phyloP scores from a whole-genome alignment of 2,888 invertebrate genomes.

The Cantharis nigra region DNA sequence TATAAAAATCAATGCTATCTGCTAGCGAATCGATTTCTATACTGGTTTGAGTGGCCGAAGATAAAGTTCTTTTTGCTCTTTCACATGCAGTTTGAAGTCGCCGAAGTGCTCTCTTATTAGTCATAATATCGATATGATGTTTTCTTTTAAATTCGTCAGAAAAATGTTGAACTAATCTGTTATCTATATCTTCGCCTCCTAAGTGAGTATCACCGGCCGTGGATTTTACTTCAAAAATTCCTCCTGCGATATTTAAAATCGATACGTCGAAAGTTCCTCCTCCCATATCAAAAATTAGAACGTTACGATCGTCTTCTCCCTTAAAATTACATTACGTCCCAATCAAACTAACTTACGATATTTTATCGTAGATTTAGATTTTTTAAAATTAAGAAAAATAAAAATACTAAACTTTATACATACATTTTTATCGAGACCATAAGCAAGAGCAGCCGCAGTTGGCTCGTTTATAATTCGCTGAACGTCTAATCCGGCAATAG shows the following conservation, averaged over 20 bases:
- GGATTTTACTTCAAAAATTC: slow-evolving; percentile 65
- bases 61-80: slow-evolving; percentile 65
- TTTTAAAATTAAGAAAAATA: neutral
- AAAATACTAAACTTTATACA: neutral
- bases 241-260: slow-evolving; percentile 69
- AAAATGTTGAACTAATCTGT: slow-evolving; percentile 60
- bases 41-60: slow-evolving; percentile 60
- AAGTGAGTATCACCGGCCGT: slow-evolving; percentile 65
- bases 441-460: slow-evolving; percentile 68
- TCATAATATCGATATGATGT: slow-evolving; percentile 57
- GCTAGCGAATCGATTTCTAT: slow-evolving; percentile 66
- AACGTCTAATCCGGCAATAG: slow-evolving; percentile 66
- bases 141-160: slow-evolving; percentile 62
- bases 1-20: slow-evolving; percentile 65
- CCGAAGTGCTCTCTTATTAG: slow-evolving; percentile 60
- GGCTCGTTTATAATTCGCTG: slow-evolving; percentile 70
- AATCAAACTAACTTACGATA: neutral
- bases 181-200: slow-evolving; percentile 61
- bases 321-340: slow-evolving; percentile 17
- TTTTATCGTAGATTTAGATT: neutral
- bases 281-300: slow-evolving; percentile 57
- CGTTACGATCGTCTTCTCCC: slow-evolving; percentile 53
- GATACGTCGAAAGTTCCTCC: slow-evolving; percentile 76
- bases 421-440: slow-evolving; percentile 61
- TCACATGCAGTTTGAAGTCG: slow-evolving; percentile 68